Evolutionary conservation across 1,140 invertebrate species (phyloP).

Genomic region (Lepidurus couesii): DNA sequence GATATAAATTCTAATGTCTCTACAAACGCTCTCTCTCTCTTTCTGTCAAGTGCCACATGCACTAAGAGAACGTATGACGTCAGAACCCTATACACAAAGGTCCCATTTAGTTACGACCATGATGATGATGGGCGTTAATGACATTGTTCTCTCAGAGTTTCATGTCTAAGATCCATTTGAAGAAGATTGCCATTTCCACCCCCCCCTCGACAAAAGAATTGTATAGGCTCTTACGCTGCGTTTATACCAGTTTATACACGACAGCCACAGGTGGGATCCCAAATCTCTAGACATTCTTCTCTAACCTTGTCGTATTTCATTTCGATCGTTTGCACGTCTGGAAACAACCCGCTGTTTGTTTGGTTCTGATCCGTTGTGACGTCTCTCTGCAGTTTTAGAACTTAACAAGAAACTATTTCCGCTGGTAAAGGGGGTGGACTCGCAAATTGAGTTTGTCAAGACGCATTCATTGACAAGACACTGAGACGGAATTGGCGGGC

Average conservation of each 20-base stretch:
- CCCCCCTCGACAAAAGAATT: not conserved
- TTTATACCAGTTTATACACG: not conserved
- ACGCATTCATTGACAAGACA: not conserved
- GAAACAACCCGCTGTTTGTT: not conserved
- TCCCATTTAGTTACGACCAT: not conserved
- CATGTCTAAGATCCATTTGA: not conserved
- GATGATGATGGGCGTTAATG: conserved; percentile 1
- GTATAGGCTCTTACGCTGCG: not conserved
- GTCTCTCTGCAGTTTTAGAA: not conserved
- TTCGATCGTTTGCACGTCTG: not conserved
- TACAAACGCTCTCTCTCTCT: not conserved
- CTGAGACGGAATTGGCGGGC: not conserved
- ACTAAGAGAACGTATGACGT: not conserved
- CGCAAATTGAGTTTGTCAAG: not conserved
- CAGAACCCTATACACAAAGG: not conserved
- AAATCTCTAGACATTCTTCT: not conserved
- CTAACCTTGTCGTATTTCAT: not conserved
- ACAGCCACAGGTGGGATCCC: not conserved
- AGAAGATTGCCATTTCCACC: not conserved
- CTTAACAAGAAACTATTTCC: not conserved
- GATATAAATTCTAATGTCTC: not conserved
- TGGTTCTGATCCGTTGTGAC: not conserved
- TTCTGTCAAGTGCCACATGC: not conserved
- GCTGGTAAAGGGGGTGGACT: not conserved
- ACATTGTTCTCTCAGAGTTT: conserved; percentile 1